phyloP scores from a whole-genome alignment of 2,797 vertebrate genomes.

The Fistularia commersonii region DNA sequence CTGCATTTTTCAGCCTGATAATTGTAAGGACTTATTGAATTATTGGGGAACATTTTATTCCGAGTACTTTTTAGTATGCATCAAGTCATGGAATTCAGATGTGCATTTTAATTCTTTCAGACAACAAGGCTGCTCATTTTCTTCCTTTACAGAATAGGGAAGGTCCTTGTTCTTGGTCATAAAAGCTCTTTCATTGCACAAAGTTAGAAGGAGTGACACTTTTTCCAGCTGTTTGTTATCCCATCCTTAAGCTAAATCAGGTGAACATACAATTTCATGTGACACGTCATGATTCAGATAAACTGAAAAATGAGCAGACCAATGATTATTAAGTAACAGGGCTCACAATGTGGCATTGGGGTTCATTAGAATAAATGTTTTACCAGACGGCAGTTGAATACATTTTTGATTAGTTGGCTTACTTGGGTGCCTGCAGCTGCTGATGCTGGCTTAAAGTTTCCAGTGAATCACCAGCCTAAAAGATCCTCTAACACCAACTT shows the following conservation, averaged over 20 bases:
- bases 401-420: conserved; percentile 11
- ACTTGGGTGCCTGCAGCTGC: conserved; percentile 3
- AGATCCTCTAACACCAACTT: background rate
- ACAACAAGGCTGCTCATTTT: no score
- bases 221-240: conserved; percentile 45
- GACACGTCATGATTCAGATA: conserved; percentile 7
- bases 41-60: no score
- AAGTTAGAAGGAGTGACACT: conserved; percentile 4
- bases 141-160: conserved; percentile 28
- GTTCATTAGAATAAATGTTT: background rate
- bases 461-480: conserved; percentile 9
- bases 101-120: no score
- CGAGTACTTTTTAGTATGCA: no score
- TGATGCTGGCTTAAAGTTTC: conserved; percentile 9
- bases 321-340: background rate
- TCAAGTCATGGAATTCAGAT: no score
- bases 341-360: background rate
- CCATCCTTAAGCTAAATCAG: conserved; percentile 8
- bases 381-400: conserved; percentile 10
- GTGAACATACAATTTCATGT: conserved; percentile 4
- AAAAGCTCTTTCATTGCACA: conserved; percentile 27
- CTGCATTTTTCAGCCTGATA: no score
- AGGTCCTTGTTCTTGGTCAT: conserved; percentile 36
- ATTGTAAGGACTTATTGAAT: no score
- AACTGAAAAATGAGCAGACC: conserved; percentile 7